A percentile compares a stretch with the other conserved stretches of the same genome.
These are phyloP conservation scores for Amia ocellicauda DNA, from an alignment of 2,113 vertebrate genomes.

Conservation along the genomic window DNA sequence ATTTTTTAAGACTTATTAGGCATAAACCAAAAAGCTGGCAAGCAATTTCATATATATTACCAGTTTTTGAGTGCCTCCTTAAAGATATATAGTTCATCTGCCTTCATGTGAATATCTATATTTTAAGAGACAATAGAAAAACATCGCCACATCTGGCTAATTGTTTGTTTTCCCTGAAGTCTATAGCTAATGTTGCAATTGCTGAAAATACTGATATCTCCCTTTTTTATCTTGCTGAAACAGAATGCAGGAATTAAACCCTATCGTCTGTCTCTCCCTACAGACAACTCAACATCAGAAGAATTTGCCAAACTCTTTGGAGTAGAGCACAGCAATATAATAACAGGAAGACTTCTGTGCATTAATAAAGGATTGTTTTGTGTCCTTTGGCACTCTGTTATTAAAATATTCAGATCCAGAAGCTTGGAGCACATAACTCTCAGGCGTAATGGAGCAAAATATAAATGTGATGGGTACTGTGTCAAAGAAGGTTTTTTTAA, in stretches of 20 bases:
- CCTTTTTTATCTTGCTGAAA: constrained; percentile 27
- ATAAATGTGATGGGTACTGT: constrained; percentile 12
- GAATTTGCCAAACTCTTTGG: background rate
- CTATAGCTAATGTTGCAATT: constrained; percentile 20
- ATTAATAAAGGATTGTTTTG: constrained; percentile 3
- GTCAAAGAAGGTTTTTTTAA: too few species aligned
- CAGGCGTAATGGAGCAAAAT: constrained; percentile 4
- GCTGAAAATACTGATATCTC: constrained; percentile 17
- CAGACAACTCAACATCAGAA: constrained; percentile 16
- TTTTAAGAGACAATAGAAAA: background rate
- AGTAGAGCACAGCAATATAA: constrained; percentile 16
- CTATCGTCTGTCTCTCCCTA: background rate
- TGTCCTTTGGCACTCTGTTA: constrained; percentile 36
- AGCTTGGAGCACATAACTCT: background rate
- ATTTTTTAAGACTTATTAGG: too few species aligned
- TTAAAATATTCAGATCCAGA: background rate
- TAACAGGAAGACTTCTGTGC: constrained; percentile 15
- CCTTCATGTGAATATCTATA: too few species aligned
- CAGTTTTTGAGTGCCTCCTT: too few species aligned
- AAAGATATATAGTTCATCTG: too few species aligned
- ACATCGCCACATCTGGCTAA: constrained; percentile 34
- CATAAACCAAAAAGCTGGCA: too few species aligned
- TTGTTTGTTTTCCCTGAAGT: constrained; percentile 45
- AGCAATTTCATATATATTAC: too few species aligned
- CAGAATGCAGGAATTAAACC: constrained; percentile 32